phyloP scores from a whole-genome alignment of 1,140 invertebrate species.

The Anthonomus grandis region DNA sequence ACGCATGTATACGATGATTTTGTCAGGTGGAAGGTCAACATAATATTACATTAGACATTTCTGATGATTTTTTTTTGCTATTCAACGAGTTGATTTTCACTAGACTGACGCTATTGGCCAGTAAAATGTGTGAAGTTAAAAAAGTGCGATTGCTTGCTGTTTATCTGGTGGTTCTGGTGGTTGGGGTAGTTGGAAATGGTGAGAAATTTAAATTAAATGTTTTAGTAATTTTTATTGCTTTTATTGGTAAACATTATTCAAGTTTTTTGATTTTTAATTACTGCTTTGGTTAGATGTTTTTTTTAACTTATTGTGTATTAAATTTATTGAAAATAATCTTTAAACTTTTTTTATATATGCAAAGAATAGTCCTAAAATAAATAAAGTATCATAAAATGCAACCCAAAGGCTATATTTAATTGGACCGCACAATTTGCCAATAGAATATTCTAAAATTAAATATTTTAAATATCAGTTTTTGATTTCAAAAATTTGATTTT shows the following conservation, averaged over 20 bases:
- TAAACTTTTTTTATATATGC: too few relatives aligned
- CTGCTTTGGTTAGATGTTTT: too few relatives aligned
- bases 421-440: too few relatives aligned
- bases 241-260: neutral
- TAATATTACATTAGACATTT: slow-evolving; percentile 23
- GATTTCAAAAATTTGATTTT: too few relatives aligned
- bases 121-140: slow-evolving; percentile 26
- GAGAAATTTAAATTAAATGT: too few relatives aligned
- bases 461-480: too few relatives aligned
- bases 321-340: too few relatives aligned
- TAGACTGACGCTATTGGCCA: slow-evolving; percentile 9
- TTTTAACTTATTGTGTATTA: too few relatives aligned
- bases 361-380: too few relatives aligned
- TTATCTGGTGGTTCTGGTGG: slow-evolving; percentile 10
- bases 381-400: too few relatives aligned
- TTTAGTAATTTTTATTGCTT: slow-evolving; percentile 1
- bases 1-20: slow-evolving; percentile 38
- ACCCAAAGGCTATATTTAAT: too few relatives aligned
- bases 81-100: slow-evolving; percentile 23
- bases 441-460: too few relatives aligned
- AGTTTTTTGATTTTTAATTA: neutral
- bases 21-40: slow-evolving; percentile 39
- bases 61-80: slow-evolving; percentile 33
- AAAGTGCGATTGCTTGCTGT: slow-evolving; percentile 13
- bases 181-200: neutral